Conservation (phyloP, 2,797 vertebrate species). For the Percopsis omiscomaycus region DNA sequence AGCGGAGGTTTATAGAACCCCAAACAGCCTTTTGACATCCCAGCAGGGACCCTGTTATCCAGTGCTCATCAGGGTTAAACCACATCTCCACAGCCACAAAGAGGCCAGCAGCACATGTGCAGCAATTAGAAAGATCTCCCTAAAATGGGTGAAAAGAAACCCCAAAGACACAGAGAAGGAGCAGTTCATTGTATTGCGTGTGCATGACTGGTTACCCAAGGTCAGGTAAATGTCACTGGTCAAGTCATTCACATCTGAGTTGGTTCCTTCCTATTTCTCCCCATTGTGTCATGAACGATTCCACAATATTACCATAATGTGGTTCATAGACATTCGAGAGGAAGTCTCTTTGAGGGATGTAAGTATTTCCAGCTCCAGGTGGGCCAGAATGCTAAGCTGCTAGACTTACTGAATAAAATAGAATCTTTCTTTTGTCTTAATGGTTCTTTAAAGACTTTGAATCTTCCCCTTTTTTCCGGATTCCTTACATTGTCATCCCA, state of each 20-base stretch:
- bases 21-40: slow-evolving; percentile 61
- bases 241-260: slow-evolving; percentile 48
- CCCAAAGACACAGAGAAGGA: background rate
- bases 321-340: slow-evolving; percentile 28
- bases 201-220: slow-evolving; percentile 24
- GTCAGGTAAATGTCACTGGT: slow-evolving; percentile 37
- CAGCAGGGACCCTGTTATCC: slow-evolving; percentile 68
- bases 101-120: slow-evolving; percentile 32
- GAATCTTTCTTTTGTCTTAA: slow-evolving; percentile 39
- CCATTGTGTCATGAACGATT: slow-evolving; percentile 28
- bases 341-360: slow-evolving; percentile 38
- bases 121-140: slow-evolving; percentile 23
- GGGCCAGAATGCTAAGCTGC: slow-evolving; percentile 49
- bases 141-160: background rate
- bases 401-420: slow-evolving; percentile 37
- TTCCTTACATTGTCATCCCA: slow-evolving; percentile 49
- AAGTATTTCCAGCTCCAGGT: slow-evolving; percentile 51
- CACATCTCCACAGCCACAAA: slow-evolving; percentile 47
- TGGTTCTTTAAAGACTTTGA: slow-evolving; percentile 41
- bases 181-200: background rate
- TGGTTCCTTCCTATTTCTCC: slow-evolving; percentile 23
- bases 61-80: slow-evolving; percentile 64
- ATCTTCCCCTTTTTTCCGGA: slow-evolving; percentile 24
- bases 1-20: slow-evolving; percentile 57
- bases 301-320: slow-evolving; percentile 20